Percentiles rank a stretch among this genome's conserved stretches.
Conservation (phyloP, 1,140 invertebrate genomes). For the Sipha flava region DNA sequence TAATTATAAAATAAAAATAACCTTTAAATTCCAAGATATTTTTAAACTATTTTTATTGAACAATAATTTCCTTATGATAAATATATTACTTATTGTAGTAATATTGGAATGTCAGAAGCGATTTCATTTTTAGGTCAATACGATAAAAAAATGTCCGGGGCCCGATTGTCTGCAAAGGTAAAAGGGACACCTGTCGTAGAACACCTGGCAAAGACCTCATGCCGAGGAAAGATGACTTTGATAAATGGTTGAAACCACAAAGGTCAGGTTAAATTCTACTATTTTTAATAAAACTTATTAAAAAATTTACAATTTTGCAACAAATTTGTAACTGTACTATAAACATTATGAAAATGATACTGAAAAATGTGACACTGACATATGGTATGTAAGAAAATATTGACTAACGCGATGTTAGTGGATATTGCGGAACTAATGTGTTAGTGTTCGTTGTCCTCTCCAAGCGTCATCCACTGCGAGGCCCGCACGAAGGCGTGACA, state of each 20-base stretch:
- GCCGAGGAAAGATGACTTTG: slow-evolving; percentile 5
- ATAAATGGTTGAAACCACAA: slow-evolving; percentile 29
- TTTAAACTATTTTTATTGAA: background rate
- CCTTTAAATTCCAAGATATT: background rate
- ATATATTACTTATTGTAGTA: background rate
- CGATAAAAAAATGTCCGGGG: slow-evolving; percentile 13
- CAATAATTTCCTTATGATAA: background rate
- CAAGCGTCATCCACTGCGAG: background rate
- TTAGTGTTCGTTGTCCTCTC: slow-evolving; percentile 14
- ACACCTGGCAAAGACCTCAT: slow-evolving; percentile 24
- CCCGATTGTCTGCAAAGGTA: background rate
- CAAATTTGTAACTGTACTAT: background rate
- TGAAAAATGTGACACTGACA: background rate
- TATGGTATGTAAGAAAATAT: background rate
- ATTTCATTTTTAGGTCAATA: slow-evolving; percentile 19
- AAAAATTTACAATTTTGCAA: background rate
- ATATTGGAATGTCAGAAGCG: background rate
- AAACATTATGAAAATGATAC: background rate
- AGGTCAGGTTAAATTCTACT: slow-evolving; percentile 19
- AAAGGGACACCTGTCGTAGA: slow-evolving; percentile 20
- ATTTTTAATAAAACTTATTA: background rate
- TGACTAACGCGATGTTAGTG: background rate
- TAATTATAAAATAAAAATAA: background rate
- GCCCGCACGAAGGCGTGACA: slow-evolving; percentile 14
- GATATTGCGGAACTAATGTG: slow-evolving; percentile 9